A percentile compares a stretch with the other conserved stretches of the same genome.
Conservation (phyloP, 2,797 vertebrate species). For the Lacerta viridis region DNA sequence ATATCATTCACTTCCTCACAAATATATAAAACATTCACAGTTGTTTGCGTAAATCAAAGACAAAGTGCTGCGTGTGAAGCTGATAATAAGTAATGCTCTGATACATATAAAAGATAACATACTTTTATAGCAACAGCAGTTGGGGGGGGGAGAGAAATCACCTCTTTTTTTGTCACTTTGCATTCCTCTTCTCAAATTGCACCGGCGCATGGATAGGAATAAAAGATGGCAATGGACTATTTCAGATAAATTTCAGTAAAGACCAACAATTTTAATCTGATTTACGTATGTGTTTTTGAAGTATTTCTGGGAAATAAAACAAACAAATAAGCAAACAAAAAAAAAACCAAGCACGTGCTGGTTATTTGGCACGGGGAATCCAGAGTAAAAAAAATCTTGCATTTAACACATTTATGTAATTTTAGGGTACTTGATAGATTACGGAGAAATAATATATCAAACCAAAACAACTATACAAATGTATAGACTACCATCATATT, state of each 20-base stretch:
- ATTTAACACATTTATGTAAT: not conserved
- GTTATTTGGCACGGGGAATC: slow-evolving; percentile 56
- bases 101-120: slow-evolving; percentile 54
- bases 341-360: not conserved
- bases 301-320: not conserved
- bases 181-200: slow-evolving; percentile 6
- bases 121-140: slow-evolving; percentile 46
- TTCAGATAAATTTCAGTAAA: slow-evolving; percentile 62
- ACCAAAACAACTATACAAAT: slow-evolving; percentile 44
- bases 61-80: slow-evolving; percentile 64
- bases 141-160: slow-evolving; percentile 29
- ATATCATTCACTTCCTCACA: slow-evolving; percentile 83
- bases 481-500: accelerated
- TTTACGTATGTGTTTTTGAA: not conserved
- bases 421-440: slow-evolving; percentile 39
- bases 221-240: slow-evolving; percentile 43
- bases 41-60: slow-evolving; percentile 74
- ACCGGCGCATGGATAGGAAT: not conserved
- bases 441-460: slow-evolving; percentile 17
- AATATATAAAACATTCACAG: slow-evolving; percentile 77
- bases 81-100: slow-evolving; percentile 60
- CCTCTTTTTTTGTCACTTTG: slow-evolving; percentile 35
- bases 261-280: slow-evolving; percentile 41
- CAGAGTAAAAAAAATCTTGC: slow-evolving; percentile 23
- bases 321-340: not conserved